Evolutionary conservation across 2,888 invertebrate species (phyloP), one percentile per base, ranked within the genome.

Genomic region (Pseudococcus longispinus): DNA sequence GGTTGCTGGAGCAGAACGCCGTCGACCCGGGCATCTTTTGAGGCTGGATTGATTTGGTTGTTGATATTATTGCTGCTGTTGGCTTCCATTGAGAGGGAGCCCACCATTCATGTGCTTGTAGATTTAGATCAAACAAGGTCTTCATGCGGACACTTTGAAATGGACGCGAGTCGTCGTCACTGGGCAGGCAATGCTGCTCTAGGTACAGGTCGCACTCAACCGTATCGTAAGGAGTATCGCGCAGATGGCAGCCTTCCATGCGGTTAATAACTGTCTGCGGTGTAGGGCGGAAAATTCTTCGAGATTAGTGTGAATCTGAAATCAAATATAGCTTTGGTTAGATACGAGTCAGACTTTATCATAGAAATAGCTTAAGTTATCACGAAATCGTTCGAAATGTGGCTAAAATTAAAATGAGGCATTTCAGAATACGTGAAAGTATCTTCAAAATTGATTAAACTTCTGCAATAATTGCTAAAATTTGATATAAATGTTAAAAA

Each of bases 11-110:
- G 51, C n/a, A n/a, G 5, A n/a, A 4, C 51, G 51, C 3, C n/a
- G 51, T 51, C 51, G 51, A 18, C n/a, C 15, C 5, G n/a, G 51
- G n/a, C 37, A n/a, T 74, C 74, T 32, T 74, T 74, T 11, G n/a
- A n/a, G 26, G 74, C 20, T 23, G 77, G 29, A 65, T 65, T 37
- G 85, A 74, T 29, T 77, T 85, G 20, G 29, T 85, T 15, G 23
- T 46, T 77, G 70, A 85, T 46, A 46, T 77, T 46, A 46, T 51
- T 51, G 51, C 46, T 74, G 74, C 74, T 65, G 70, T 85, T 77
- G 85, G 85, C 74, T 74, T 85, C 85, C 85, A 85, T 77, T 85
- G 85, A 77, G 42, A 85, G 74, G 85, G 85, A 85, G 85, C 74
- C 85, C 85, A 74, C 85, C 85, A 85, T 85, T 85, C 70, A 46